These are phyloP conservation scores for Drosophila kikkawai DNA, from an alignment of 1,140 invertebrate genomes.

Conservation along the genomic window DNA sequence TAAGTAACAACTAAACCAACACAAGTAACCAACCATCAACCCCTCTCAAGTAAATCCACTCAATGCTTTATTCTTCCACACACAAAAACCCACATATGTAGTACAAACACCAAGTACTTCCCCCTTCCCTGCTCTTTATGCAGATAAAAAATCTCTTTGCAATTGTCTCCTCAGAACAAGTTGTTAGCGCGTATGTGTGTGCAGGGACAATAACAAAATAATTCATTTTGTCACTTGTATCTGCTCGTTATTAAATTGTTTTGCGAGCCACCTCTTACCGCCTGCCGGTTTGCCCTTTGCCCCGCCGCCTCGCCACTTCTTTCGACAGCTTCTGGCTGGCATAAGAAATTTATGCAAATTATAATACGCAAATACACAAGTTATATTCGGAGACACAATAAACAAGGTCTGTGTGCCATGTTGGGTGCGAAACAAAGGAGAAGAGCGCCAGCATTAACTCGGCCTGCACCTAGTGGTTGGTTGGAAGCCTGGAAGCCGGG, in stretches of 20 bases:
- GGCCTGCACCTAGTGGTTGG: conserved; percentile 1
- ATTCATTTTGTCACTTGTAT: conserved; percentile 83
- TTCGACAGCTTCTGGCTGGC: conserved; percentile 12
- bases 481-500: background rate
- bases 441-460: conserved; percentile 52
- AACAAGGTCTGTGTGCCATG: conserved; percentile 69
- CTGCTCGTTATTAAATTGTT: conserved; percentile 80
- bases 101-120: conserved; percentile 11
- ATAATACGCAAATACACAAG: conserved; percentile 80
- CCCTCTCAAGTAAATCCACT: background rate
- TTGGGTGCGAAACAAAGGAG: conserved; percentile 53
- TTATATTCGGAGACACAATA: conserved; percentile 70
- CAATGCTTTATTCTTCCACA: background rate
- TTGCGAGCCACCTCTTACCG: conserved; percentile 61
- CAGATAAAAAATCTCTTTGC: conserved; percentile 12
- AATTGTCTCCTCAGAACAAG: conserved; percentile 11
- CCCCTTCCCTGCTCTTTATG: too few species aligned
- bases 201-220: conserved; percentile 71
- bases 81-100: background rate
- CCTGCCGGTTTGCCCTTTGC: conserved; percentile 12
- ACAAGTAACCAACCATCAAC: background rate
- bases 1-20: background rate
- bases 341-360: conserved; percentile 77
- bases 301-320: background rate
- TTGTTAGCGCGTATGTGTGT: conserved; percentile 20